Conservation (phyloP, 2,888 invertebrate species). For the Pelosia muscerda region DNA sequence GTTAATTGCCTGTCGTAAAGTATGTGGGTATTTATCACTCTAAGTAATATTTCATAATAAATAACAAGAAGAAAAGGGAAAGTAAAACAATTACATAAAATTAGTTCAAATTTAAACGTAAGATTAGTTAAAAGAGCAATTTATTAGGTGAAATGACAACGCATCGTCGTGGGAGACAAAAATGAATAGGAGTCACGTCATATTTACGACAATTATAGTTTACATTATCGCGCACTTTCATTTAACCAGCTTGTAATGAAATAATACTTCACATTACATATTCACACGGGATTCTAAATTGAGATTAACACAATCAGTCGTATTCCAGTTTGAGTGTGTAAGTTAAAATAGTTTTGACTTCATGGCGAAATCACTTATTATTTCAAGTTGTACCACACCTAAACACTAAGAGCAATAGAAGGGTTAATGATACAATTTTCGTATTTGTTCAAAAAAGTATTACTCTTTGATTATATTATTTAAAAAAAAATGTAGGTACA, state of each 20-base stretch:
- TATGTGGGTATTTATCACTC: background rate
- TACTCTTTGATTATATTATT: background rate
- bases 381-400: background rate
- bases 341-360: background rate
- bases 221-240: slow-evolving; percentile 74
- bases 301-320: slow-evolving; percentile 2
- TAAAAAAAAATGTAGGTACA: background rate
- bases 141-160: slow-evolving; percentile 72
- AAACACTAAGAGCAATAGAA: background rate
- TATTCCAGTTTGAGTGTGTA: background rate
- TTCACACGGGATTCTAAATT: slow-evolving; percentile 33
- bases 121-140: slow-evolving; percentile 61
- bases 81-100: slow-evolving; percentile 52
- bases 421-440: background rate
- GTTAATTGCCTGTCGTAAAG: slow-evolving; percentile 4
- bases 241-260: slow-evolving; percentile 56
- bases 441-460: background rate
- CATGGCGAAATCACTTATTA: background rate
- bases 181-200: slow-evolving; percentile 74
- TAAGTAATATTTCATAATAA: slow-evolving; percentile 29
- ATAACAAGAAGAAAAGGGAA: slow-evolving; percentile 52
- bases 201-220: slow-evolving; percentile 70
- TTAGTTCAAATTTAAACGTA: slow-evolving; percentile 62
- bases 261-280: slow-evolving; percentile 33
- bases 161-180: slow-evolving; percentile 79